Base-by-base conservation (phyloP, 1,140 invertebrate genomes). In the Diploscapter pachys region DNA sequence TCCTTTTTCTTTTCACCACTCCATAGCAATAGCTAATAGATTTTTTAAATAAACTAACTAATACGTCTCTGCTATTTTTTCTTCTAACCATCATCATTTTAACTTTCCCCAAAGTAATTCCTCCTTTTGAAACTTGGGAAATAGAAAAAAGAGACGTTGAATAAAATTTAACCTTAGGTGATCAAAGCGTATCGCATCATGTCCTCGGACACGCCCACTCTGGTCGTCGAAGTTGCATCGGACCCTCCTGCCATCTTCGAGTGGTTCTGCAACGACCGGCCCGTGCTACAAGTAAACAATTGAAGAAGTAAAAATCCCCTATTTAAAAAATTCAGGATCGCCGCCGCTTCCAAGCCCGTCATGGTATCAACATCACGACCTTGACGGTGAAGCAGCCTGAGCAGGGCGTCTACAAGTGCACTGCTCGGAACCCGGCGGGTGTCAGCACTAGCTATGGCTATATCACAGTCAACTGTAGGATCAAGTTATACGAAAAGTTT, bases 381-480 rank as follows among this genome's bases (percentile, higher is more conserved):
- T 66, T 82, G 56, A 82, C 80, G 51, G 79, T 82, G n/a, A 61
- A 80, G 52, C 51, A 63, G 59, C 81, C 81, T 50, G 80, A 81
- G 53, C 73, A 82, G 71, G 81, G 81, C 64, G 80, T 83, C 6
- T 83, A 83, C 75, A 77, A 72, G 59, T 82, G 81, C 66, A 66
- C 76, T n/a, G 80, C 81, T 48, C 56, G 81, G 31, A 83, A 82
- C 63, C 81, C 81, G 2, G 83, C 83, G 9, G 83, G 83, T 13
- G 75, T 79, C 51, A 82, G 81, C 64, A 85, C 82, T n/a, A 82
- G 78, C 61, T 84, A 84, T 75, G 83, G 83, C 8, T 84, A 85
- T 56, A 76, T 84, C 61, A 81, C 78, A 53, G 72, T 84, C 4
- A 78, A 79, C 62, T 81, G 82, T 85, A 55, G 68, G 57, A 63